Base-by-base conservation (phyloP, 1,140 invertebrate genomes). In the Ips typographus region DNA sequence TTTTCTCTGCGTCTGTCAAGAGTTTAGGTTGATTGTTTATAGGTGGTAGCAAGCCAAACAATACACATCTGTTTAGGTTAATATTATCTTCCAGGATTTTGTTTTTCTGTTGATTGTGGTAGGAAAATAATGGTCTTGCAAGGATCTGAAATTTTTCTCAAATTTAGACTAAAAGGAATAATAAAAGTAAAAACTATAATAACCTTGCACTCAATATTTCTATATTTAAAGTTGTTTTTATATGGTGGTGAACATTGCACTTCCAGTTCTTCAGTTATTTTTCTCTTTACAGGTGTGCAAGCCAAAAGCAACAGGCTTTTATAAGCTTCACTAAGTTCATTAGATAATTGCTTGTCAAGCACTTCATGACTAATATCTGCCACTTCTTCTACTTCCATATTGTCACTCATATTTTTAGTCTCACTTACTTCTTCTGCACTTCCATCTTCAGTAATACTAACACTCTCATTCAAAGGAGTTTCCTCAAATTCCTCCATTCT, bases 1-100 rank as follows among this genome's bases (percentile, higher is more conserved):
- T 53, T 71, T 74, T 70, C 65, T 77, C 71, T 2, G 72, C 66
- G 36, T 65, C 65, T 7, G 51, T 73, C 6, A 76, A 58, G 7
- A 53, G 59, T 51, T 71, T 41, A 40, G 68, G 60, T 37, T 61
- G 39, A 41, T 69, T 40, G 4, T 44, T 5, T n/a, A 70, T 71
- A 42, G 69, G 57, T 52, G 49, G 4, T 8, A 77, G 40, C 7
- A 75, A 42, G 4, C 73, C 74, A n/a, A 71, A 57, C 3, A 64
- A 43, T 3, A 74, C 65, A 60, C 75, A 75, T 52, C 73, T 41
- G 47, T 74, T 71, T 43, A 77, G 55, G 58, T 77, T 65, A 5
- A 73, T 66, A 38, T 57, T 68, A 8, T 72, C 67, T 4, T 59
- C 69, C 7, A 70, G 70, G 7, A 69, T 49, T 62, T 68, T 61